Base-by-base conservation (phyloP, 1,140 invertebrate genomes). In the Philaenus spumarius region DNA sequence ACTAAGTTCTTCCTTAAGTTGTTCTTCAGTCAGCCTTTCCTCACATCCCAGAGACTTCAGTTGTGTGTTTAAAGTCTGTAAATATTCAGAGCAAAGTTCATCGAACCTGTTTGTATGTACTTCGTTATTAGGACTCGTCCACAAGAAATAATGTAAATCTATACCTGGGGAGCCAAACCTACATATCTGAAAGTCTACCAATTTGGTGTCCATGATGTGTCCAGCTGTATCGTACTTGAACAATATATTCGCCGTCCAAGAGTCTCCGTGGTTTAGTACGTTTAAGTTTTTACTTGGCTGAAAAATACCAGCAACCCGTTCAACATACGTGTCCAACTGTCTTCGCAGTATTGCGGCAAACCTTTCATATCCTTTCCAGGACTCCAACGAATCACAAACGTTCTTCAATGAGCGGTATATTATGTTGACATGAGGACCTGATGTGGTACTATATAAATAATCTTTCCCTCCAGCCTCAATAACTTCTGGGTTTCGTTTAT, bases 221-320 rank as follows among this genome's bases (percentile, higher is more conserved):
- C 23, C 40, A 26, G 52, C 23, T 11, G 35, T 22, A 15, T 34
- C 17, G 24, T 61, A 59, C 19, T 56, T 42, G 14, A 59, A 63
- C 23, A 65, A 34, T 5, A 65, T 52, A 56, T 65, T 65, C 20
- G 63, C 61, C 1, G 59, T 51, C 65, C 66, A 66, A 46, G 47
- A 62, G 46, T 68, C 66, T 14, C 66, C 65, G 37, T 68, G 66
- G 53, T 26, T 34, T 14, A 62, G 9, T 1, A 62, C 61, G 20
- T 30, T 62, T 15, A 62, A 12, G 11, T 35, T 20, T 42, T 47
- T 24, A 23, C 22, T 9, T 9, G 40, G 14, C 19, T 17, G n/a
- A 15, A 22, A 40, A 14, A 42, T 9, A 4, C 50, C 34, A 23
- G 20, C 19, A 22, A 43, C 17, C 9, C 24, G 11, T 26, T 30